Evolutionary conservation across 2,888 invertebrate species (phyloP).

Genomic region (Acrobasis consociella): DNA sequence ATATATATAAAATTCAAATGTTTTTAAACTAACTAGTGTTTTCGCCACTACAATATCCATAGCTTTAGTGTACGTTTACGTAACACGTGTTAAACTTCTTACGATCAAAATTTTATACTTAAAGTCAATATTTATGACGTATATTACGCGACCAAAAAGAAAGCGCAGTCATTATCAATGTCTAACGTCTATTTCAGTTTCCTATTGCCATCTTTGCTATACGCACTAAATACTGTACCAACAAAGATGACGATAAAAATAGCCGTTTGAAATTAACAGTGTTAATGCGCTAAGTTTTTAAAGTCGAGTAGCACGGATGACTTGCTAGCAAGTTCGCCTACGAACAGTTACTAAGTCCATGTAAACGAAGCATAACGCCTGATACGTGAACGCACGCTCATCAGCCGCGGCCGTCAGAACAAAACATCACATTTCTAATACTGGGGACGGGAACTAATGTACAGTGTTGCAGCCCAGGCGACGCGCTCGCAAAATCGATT

Average conservation of each 20-base stretch:
- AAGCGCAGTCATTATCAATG: too few relatives aligned
- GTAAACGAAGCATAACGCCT: not conserved
- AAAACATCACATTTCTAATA: constrained; percentile 20
- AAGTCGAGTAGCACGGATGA: too few relatives aligned
- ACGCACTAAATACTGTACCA: too few relatives aligned
- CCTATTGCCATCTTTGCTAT: too few relatives aligned
- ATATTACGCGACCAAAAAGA: too few relatives aligned
- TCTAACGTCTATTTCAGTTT: too few relatives aligned
- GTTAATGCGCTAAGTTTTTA: too few relatives aligned
- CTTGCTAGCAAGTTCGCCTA: not conserved
- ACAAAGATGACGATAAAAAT: too few relatives aligned
- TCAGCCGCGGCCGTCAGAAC: constrained; percentile 13
- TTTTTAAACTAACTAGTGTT: not conserved
- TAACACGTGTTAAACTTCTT: not conserved
- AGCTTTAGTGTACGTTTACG: constrained; percentile 10
- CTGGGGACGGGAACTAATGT: constrained; percentile 20
- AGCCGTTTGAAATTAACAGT: too few relatives aligned
- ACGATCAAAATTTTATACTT: not conserved
- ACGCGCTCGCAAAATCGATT: constrained; percentile 11
- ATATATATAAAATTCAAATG: not conserved
- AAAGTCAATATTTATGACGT: too few relatives aligned
- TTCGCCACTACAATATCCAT: constrained; percentile 12
- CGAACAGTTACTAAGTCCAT: not conserved
- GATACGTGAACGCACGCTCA: not conserved
- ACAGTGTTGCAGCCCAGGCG: constrained; percentile 5